These are phyloP conservation scores for Alligator sinensis DNA, from an alignment of 2,113 vertebrate genomes.

Conservation along the genomic window DNA sequence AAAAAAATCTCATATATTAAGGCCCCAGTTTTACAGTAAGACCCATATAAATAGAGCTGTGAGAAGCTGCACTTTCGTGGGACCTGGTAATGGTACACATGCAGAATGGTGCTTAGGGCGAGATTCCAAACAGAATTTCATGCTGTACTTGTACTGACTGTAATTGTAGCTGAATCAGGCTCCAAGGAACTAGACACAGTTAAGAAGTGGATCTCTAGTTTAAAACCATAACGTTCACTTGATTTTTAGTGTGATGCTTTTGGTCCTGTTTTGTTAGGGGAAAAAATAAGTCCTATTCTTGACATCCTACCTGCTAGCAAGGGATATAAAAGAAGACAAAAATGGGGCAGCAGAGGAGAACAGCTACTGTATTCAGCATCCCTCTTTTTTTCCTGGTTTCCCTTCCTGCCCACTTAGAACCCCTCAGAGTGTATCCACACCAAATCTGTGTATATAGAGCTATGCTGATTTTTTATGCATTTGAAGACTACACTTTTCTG, in stretches of 20 bases:
- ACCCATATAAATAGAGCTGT: not conserved
- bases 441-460: not conserved
- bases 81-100: not conserved
- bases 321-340: not conserved
- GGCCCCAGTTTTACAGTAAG: not conserved
- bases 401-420: not conserved
- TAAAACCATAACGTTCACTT: not conserved
- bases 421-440: not conserved
- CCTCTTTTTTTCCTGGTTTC: not conserved
- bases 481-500: not conserved
- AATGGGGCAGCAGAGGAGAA: not conserved
- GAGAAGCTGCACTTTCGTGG: not conserved
- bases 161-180: not conserved
- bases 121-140: not conserved
- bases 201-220: not conserved
- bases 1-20: not conserved
- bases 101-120: not conserved
- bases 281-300: not conserved
- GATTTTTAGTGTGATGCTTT: not conserved
- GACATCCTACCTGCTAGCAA: not conserved
- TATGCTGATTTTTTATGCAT: not conserved
- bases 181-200: not conserved
- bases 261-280: not conserved
- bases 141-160: not conserved
- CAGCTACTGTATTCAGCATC: not conserved